A percentile compares a stretch with the other conserved stretches of the same genome.
phyloP scores from a whole-genome alignment of 2,888 invertebrate genomes.

The Sycophila texana region DNA sequence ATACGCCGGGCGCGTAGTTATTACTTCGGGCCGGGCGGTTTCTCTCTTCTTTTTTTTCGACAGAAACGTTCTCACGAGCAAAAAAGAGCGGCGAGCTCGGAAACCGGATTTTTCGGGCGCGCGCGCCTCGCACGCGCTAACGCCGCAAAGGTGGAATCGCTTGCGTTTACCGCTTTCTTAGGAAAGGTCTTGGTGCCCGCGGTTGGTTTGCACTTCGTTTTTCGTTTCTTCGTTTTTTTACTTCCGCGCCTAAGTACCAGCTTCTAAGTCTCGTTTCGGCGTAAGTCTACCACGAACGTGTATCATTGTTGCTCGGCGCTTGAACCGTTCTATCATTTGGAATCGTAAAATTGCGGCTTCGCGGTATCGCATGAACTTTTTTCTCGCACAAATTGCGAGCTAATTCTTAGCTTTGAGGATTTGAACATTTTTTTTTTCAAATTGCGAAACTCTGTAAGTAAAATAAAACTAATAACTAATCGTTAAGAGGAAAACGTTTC shows the following conservation, averaged over 20 bases:
- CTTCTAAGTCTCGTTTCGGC: conserved; percentile 21
- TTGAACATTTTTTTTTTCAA: too few relatives aligned
- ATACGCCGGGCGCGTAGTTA: conserved; percentile 34
- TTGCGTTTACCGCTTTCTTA: conserved; percentile 46
- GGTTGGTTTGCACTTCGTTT: conserved; percentile 17
- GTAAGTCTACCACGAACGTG: not conserved
- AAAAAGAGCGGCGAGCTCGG: conserved; percentile 16
- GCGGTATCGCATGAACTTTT: not conserved
- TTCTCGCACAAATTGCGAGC: not conserved
- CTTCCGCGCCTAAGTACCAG: conserved; percentile 16
- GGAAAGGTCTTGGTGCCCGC: conserved; percentile 44
- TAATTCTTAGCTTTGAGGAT: too few relatives aligned
- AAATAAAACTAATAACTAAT: too few relatives aligned
- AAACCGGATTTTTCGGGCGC: conserved; percentile 52
- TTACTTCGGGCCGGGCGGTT: conserved; percentile 19
- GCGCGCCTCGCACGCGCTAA: conserved; percentile 1
- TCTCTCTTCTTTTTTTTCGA: conserved; percentile 30
- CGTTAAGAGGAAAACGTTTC: too few relatives aligned
- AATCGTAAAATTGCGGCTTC: not conserved
- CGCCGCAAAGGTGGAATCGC: conserved; percentile 15
- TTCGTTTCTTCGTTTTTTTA: not conserved
- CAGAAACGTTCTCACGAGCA: conserved; percentile 53
- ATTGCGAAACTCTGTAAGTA: too few relatives aligned
- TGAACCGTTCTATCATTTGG: not conserved
- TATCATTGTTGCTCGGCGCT: not conserved